Conservation (phyloP, 2,113 vertebrate genomes). For the Sminthopsis crassicaudata region DNA sequence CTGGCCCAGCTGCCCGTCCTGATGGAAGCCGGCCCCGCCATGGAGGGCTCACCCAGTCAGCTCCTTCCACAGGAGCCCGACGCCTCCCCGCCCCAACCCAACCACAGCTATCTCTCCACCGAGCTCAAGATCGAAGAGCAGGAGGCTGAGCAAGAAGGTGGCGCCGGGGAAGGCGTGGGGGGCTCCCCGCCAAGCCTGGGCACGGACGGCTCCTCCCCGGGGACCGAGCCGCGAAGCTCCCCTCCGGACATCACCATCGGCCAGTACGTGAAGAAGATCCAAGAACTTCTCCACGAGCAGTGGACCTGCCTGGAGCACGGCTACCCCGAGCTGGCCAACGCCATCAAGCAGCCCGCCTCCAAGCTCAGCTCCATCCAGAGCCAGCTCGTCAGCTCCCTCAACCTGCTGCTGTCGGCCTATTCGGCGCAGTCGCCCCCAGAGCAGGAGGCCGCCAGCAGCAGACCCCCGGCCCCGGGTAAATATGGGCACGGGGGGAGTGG, state of each 20-base stretch:
- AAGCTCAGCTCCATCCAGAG: slow-evolving; percentile 98
- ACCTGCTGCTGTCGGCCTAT: slow-evolving; percentile 94
- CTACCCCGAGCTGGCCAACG: slow-evolving; percentile 89
- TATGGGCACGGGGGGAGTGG: not conserved
- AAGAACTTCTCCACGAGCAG: slow-evolving; percentile 96
- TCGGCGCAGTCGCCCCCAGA: slow-evolving; percentile 85
- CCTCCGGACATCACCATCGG: slow-evolving; percentile 89
- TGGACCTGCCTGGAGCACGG: slow-evolving; percentile 95
- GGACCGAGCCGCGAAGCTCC: slow-evolving; percentile 52
- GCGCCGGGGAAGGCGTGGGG: not conserved
- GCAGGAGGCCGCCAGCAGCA: slow-evolving; percentile 41
- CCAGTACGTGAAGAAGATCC: slow-evolving; percentile 95
- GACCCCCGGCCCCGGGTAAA: slow-evolving; percentile 48
- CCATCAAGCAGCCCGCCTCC: slow-evolving; percentile 90
- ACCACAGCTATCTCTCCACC: slow-evolving; percentile 34
- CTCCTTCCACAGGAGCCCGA: slow-evolving; percentile 9
- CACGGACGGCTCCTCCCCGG: slow-evolving; percentile 1
- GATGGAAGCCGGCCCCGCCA: slow-evolving; percentile 62
- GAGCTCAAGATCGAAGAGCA: slow-evolving; percentile 79
- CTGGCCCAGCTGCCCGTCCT: slow-evolving; percentile 76
- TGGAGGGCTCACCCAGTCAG: slow-evolving; percentile 1
- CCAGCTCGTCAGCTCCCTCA: slow-evolving; percentile 96
- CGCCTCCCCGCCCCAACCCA: not conserved
- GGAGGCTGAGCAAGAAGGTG: slow-evolving; percentile 29
- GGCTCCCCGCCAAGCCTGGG: not conserved